Evolutionary conservation across 37 sponge, comb jelly and placozoan genomes (phyloP), one percentile per base, ranked within the genome.

Genomic region (Diacarnus erythraeanus): DNA sequence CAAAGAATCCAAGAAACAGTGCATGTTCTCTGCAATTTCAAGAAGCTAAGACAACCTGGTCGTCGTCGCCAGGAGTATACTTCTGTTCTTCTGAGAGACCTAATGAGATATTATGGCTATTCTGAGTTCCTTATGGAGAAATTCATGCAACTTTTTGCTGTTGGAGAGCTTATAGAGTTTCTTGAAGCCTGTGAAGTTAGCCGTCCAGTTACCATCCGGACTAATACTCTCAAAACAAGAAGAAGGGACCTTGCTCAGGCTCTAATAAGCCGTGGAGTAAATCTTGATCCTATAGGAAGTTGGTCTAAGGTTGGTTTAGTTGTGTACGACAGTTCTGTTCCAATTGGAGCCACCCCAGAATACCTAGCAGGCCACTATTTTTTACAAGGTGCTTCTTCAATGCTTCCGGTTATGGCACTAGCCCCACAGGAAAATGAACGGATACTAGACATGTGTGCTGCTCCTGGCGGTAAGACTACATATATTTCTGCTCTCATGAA

Each of bases 281-380:
- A 98, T 66, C 85, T 98, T 5, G 99, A 98, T 74, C 99, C 99
- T 15, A 84, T 98, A 63, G 99, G 99, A 10, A 83, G 87, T 57
- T 98, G 99, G 99, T 95, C 95, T 20, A 93, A 98, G 77, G 98
- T 98, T 6, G 98, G 99, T 23, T 79, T 98, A 59, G 97, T 98
- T 22, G 86, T 98, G 65, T 98, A 96, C 60, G 93, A 96, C 77
- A 93, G 97, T 71, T 74, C 77, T 29, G 99, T 98, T 2, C 99
- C 98, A 0, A 91, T 98, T 38, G 99, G 99, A 63, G 99, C 99
- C 73, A 98, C 99, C 2, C 97, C 99, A 0, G 99, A 98, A 71
- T 98, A 98, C 69, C 91, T 98, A 1, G 94, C 93, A 9, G 99
- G 99, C 0, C 97, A 98, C 70, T 98, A 98, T 91, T 96, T 98